Evolutionary conservation across 1,140 invertebrate genomes (phyloP).

Genomic region (Lepidurus arcticus): DNA sequence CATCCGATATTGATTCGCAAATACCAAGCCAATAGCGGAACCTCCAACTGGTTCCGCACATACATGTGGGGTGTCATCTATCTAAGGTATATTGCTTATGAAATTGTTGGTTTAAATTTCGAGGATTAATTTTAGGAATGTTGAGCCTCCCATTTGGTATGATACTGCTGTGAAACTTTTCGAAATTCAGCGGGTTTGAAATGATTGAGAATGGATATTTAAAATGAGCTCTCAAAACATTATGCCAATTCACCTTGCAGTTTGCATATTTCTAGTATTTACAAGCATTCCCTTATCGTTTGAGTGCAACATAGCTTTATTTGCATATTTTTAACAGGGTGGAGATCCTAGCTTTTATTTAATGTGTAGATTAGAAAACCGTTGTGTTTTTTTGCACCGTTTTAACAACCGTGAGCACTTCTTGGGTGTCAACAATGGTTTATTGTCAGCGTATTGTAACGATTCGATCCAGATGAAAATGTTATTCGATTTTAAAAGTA

Average conservation of each 20-base stretch:
- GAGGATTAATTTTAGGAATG: constrained; percentile 64
- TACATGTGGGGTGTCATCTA: constrained; percentile 99
- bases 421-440: background rate
- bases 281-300: constrained; percentile 10
- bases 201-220: background rate
- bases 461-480: background rate
- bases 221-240: background rate
- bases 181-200: constrained; percentile 85
- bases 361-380: background rate
- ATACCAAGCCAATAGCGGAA: constrained; percentile 97
- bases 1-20: constrained; percentile 98
- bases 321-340: background rate
- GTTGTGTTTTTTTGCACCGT: background rate
- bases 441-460: background rate
- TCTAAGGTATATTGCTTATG: constrained; percentile 60
- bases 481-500: constrained; percentile 1
- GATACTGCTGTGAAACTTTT: constrained; percentile 98
- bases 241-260: background rate
- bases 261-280: background rate
- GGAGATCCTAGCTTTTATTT: background rate
- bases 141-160: constrained; percentile 98
- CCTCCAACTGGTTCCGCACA: constrained; percentile 97
- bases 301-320: background rate
- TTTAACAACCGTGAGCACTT: background rate
- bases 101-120: background rate